Percentiles rank a stretch among this genome's conserved stretches.
phyloP scores from a whole-genome alignment of 2,888 invertebrate species.

The Euproctis similis region DNA sequence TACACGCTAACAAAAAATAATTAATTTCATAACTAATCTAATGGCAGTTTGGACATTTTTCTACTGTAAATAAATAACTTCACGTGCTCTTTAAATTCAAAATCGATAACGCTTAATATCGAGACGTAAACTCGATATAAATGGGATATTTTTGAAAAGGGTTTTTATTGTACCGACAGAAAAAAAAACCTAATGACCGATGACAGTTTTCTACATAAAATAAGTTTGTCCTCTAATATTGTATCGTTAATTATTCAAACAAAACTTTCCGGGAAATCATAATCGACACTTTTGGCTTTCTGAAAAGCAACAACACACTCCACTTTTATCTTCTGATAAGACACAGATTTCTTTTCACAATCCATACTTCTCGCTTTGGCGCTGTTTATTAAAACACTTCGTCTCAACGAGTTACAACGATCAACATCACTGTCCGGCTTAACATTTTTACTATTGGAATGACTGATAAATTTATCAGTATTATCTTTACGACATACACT shows the following conservation, averaged over 20 bases:
- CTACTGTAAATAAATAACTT: no score
- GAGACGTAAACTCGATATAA: no score
- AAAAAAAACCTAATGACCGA: no score
- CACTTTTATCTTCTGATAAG: slow-evolving; percentile 56
- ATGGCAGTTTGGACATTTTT: no score
- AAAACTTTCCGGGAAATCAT: slow-evolving; percentile 64
- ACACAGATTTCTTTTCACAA: slow-evolving; percentile 45
- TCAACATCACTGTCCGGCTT: slow-evolving; percentile 46
- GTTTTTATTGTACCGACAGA: no score
- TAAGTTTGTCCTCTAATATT: no score
- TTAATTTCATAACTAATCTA: no score
- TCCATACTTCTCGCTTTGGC: slow-evolving; percentile 62
- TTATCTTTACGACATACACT: slow-evolving; percentile 21
- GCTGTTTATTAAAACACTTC: slow-evolving; percentile 68
- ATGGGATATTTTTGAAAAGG: no score
- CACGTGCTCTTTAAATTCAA: no score
- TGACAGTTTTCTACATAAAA: no score
- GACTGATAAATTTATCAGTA: slow-evolving; percentile 39
- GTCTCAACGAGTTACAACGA: slow-evolving; percentile 58
- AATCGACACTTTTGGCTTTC: slow-evolving; percentile 57
- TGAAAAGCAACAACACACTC: slow-evolving; percentile 63
- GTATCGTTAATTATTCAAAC: slow-evolving; percentile 34
- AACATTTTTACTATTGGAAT: slow-evolving; percentile 55
- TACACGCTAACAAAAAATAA: no score
- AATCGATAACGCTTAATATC: no score